phyloP scores from a whole-genome alignment of 2,797 vertebrate genomes.

The Liparis tanakae region DNA sequence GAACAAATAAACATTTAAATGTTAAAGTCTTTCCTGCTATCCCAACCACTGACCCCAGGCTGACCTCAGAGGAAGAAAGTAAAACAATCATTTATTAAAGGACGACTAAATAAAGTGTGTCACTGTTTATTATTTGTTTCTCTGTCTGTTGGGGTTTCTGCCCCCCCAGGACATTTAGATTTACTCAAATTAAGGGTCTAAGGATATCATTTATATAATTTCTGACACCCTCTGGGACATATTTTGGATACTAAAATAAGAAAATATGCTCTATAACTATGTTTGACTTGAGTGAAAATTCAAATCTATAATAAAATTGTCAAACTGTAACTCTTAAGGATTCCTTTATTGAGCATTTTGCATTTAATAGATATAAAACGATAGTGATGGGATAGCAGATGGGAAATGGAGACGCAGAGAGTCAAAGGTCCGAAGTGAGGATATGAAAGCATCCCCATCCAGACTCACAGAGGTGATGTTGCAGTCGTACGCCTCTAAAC shows the following conservation, averaged over 20 bases:
- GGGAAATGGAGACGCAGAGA: neutral
- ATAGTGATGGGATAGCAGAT: neutral
- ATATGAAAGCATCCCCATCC: neutral
- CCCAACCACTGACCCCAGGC: neutral
- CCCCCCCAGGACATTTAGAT: neutral
- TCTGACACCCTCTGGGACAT: neutral
- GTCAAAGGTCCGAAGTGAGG: neutral
- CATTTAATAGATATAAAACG: neutral
- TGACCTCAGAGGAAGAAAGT: neutral
- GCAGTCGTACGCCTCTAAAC: neutral
- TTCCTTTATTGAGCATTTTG: neutral
- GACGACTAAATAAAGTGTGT: neutral
- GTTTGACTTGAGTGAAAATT: neutral
- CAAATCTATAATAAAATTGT: neutral
- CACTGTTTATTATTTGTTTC: neutral
- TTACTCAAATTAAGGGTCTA: neutral
- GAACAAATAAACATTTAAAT: conserved; percentile 1
- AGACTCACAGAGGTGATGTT: neutral
- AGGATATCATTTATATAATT: neutral
- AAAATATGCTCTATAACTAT: neutral
- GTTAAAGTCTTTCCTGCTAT: conserved; percentile 7
- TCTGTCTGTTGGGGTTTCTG: neutral
- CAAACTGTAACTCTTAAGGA: neutral
- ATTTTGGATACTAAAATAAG: neutral
- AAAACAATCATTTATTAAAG: neutral